Base-by-base conservation (phyloP, 2,888 invertebrate species). In the Bedellia somnulentella region DNA sequence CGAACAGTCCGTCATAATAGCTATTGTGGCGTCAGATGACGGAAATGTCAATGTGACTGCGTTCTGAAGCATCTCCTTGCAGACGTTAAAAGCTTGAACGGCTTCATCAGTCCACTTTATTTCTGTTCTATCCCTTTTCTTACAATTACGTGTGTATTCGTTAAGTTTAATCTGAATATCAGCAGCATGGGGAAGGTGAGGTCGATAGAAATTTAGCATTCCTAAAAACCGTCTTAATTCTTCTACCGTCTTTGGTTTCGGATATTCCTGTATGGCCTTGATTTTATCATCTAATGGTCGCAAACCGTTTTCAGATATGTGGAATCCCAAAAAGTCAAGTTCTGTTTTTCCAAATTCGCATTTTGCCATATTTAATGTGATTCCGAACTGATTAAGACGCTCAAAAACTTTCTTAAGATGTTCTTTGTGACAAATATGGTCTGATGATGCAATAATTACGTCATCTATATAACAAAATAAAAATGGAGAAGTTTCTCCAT, bases 391-490 rank as follows among this genome's bases (percentile, higher is more conserved):
- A 1, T 32, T 9, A 1, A 39, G 24, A n/a, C 36, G 31, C 8
- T 33, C 14, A 15, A 37, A 27, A 0, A 40, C 34, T 5, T 8
- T 6, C n/a, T 24, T 21, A 1, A 43, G 13, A 27, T 37, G 37
- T 5, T 17, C 4, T 6, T 24, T 8, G 18, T 37, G 37, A 35
- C 36, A 17, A 33, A 12, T 36, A 24, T 10, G 17, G 13, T 24
- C 14, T 5, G 15, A 6, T 2, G 44, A 43, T 8, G 41, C 38
- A 3, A 51, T 34, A 3, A 52, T 27, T 12, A 49, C 34, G 32
- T 50, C 49, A 25, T 51, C 48, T 10, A 49, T 33, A 29, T 49
- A 53, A 4, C 32, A 27, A 27, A 36, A 42, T 5, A 33, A 8
- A 6, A 10, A 9, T 2, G 24, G 2, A 10, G 2, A 3, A n/a